Conservation (phyloP, 2,113 vertebrate species). For the Oncorhynchus nerka region DNA sequence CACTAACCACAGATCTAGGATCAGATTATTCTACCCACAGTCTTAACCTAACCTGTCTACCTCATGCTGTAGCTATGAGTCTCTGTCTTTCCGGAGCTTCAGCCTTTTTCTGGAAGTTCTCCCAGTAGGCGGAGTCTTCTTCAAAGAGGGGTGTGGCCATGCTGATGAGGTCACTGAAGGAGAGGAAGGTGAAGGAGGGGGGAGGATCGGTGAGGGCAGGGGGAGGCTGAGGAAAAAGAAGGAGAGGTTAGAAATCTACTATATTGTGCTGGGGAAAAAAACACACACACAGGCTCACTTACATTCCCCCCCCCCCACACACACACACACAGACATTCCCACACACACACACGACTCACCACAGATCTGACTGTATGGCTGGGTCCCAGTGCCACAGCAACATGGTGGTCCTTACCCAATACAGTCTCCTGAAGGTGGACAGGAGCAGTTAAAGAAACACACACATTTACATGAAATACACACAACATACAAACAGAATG, state of each 20-base stretch:
- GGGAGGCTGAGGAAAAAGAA: conserved; percentile 13
- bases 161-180: conserved; percentile 83
- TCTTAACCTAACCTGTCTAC: no score
- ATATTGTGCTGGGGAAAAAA: no score
- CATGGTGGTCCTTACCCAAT: conserved; percentile 83
- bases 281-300: not conserved
- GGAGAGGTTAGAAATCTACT: not conserved
- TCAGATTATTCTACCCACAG: no score
- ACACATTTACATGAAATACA: not conserved
- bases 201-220: conserved; percentile 60
- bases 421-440: conserved; percentile 75
- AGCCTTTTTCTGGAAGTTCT: conserved; percentile 83
- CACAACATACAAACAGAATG: conserved; percentile 4
- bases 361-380: conserved; percentile 32
- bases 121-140: conserved; percentile 88
- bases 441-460: not conserved
- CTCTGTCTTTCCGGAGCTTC: conserved; percentile 79
- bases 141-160: conserved; percentile 81
- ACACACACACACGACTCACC: conserved; percentile 40
- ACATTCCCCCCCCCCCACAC: not conserved
- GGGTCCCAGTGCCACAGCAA: conserved; percentile 88
- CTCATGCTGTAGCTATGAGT: conserved; percentile 27
- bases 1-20: no score
- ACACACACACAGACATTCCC: not conserved
- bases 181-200: conserved; percentile 78